Conservation (phyloP, 2,797 vertebrate genomes). For the Columba guinea region DNA sequence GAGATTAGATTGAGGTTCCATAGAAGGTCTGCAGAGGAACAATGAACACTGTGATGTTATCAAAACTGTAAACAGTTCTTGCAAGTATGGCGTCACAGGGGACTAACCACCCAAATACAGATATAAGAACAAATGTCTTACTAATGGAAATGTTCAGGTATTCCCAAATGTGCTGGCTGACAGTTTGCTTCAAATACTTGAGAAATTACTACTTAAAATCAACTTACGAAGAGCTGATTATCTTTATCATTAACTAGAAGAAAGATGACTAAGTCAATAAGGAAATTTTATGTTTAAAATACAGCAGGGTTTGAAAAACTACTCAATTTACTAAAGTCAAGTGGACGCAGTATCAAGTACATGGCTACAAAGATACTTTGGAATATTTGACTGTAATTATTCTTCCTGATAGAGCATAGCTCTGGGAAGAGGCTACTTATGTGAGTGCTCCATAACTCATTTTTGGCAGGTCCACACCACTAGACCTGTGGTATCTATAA, state of each 20-base stretch:
- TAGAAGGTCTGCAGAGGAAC: not conserved
- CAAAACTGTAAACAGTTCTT: slow-evolving; percentile 14
- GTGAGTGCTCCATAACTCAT: not conserved
- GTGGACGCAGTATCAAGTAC: not conserved
- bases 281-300: not conserved
- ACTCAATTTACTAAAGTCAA: not conserved
- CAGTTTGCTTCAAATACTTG: not conserved
- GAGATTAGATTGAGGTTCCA: slow-evolving; percentile 16
- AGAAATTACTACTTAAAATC: not conserved
- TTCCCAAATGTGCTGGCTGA: not conserved
- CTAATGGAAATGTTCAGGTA: not conserved
- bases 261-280: not conserved
- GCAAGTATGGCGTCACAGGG: not conserved
- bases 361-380: not conserved
- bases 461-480: not conserved
- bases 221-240: not conserved
- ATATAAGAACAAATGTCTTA: not conserved
- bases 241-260: not conserved
- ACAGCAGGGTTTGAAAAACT: not conserved
- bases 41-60: not conserved
- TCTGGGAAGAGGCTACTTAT: not conserved
- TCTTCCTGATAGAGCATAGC: not conserved
- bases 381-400: not conserved
- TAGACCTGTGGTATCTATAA: not conserved
- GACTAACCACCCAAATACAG: not conserved